Conservation (phyloP, 2,888 invertebrate genomes). For the Catocala nupta region DNA sequence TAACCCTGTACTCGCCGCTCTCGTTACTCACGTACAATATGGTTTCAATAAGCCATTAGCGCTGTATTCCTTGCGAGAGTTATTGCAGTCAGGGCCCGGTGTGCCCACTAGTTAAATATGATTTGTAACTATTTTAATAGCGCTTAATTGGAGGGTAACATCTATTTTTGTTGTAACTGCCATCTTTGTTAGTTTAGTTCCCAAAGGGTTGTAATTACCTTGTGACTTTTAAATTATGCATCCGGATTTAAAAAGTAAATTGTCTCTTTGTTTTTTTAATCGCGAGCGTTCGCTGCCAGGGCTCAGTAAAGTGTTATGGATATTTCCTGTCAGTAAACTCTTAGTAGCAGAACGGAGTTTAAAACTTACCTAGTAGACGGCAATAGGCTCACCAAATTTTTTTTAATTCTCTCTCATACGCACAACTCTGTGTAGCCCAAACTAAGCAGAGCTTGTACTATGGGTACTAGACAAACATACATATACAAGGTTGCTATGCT, state of each 20-base stretch:
- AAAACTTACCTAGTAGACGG: no score
- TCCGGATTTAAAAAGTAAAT: slow-evolving; percentile 1
- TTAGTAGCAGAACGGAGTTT: no score
- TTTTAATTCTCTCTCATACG: no score
- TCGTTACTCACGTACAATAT: slow-evolving; percentile 56
- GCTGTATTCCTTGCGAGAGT: slow-evolving; percentile 53
- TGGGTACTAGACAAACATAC: no score
- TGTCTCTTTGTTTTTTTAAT: no score
- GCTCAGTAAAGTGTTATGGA: no score
- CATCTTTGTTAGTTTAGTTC: slow-evolving; percentile 35
- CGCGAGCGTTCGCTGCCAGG: no score
- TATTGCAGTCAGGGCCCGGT: slow-evolving; percentile 48
- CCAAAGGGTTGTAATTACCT: slow-evolving; percentile 29
- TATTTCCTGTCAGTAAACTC: no score
- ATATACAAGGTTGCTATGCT: no score
- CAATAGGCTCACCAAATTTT: no score
- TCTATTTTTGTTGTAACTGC: slow-evolving; percentile 53
- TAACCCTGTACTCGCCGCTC: slow-evolving; percentile 33
- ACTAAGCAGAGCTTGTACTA: no score
- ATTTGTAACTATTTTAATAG: slow-evolving; percentile 60
- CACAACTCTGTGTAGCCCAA: no score
- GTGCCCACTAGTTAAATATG: slow-evolving; percentile 54
- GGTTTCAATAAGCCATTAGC: slow-evolving; percentile 63
- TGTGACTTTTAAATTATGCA: slow-evolving; percentile 18
- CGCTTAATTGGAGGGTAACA: slow-evolving; percentile 53